Base-by-base conservation (phyloP, 2,113 vertebrate genomes). In the Phalacrocorax aristotelis region DNA sequence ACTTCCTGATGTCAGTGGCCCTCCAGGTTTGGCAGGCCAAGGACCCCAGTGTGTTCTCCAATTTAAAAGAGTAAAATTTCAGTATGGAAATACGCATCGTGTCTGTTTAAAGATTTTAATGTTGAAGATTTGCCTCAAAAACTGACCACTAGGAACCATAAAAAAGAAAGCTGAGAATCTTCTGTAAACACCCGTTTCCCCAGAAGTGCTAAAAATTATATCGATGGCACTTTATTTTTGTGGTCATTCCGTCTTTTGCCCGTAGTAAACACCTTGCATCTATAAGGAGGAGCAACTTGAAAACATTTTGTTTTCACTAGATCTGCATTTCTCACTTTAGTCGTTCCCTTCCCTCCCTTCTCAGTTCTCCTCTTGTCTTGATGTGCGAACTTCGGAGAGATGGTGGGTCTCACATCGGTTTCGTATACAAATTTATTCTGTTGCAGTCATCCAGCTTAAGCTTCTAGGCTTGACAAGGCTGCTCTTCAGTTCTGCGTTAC, bases 341-440 rank as follows among this genome's bases (percentile, higher is more conserved):
- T 20, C n/a, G 61, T 61, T 80, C 23, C 76, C 9, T 36, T 42
- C 18, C 22, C 40, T 66, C 12, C 65, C 36, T 77, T 26, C 10
- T 22, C 4, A n/a, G 13, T 12, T 12, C 16, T 48, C 20, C 12
- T 23, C 26, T 48, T 23, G 40, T 36, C 48, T 17, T 21, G 60
- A 25, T 29, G 22, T 74, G 54, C 30, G 9, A 14, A 20, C 22
- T 44, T 57, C 6, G 11, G 29, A 29, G 64, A 27, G n/a, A 3
- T 21, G 21, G 13, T 23, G 7, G 9, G 4, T 42, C 60, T 60
- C 30, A 1, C 16, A 2, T 32, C 0, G 8, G 5, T 38, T 75
- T 60, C 2, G 0, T 23, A 4, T 9, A 3, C 15, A 21, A 27
- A 29, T 29, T 48, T 57, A 6, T 72, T 30, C 32, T 40, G 23